Conservation (phyloP, 2,888 invertebrate species). For the Lycophotia porphyrea region DNA sequence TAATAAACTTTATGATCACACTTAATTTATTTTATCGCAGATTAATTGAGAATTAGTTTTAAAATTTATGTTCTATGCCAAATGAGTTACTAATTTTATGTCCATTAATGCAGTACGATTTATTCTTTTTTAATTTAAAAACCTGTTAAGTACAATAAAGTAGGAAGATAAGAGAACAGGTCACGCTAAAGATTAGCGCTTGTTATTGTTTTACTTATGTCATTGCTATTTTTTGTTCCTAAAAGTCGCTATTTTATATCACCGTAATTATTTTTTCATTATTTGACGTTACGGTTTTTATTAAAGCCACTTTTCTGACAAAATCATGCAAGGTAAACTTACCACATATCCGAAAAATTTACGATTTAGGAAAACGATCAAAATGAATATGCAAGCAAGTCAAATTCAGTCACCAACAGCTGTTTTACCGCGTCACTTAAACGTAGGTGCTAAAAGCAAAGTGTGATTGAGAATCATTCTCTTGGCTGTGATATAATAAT, state of each 20-base stretch:
- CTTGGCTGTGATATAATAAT: too few relatives aligned
- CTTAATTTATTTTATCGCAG: slow-evolving; percentile 66
- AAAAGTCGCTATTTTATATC: slow-evolving; percentile 17
- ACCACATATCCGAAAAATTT: neutral
- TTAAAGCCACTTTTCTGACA: neutral
- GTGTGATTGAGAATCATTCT: neutral
- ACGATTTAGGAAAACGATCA: neutral
- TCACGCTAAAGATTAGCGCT: slow-evolving; percentile 45
- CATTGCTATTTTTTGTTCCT: slow-evolving; percentile 39
- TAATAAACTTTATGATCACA: slow-evolving; percentile 62
- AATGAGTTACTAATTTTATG: slow-evolving; percentile 55
- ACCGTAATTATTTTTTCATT: neutral
- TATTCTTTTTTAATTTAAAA: slow-evolving; percentile 31
- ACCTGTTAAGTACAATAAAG: slow-evolving; percentile 51
- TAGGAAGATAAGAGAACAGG: slow-evolving; percentile 53
- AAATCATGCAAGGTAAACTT: neutral
- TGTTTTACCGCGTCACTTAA: neutral
- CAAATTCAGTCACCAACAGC: neutral
- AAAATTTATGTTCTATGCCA: slow-evolving; percentile 63
- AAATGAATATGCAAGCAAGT: neutral
- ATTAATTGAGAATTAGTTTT: slow-evolving; percentile 67
- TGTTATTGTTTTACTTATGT: slow-evolving; percentile 42
- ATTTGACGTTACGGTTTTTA: neutral
- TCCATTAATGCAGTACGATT: slow-evolving; percentile 51
- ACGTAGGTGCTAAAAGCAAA: neutral